Evolutionary conservation across 2,888 invertebrate species (phyloP).

Genomic region (Sphaeridia pumilis): DNA sequence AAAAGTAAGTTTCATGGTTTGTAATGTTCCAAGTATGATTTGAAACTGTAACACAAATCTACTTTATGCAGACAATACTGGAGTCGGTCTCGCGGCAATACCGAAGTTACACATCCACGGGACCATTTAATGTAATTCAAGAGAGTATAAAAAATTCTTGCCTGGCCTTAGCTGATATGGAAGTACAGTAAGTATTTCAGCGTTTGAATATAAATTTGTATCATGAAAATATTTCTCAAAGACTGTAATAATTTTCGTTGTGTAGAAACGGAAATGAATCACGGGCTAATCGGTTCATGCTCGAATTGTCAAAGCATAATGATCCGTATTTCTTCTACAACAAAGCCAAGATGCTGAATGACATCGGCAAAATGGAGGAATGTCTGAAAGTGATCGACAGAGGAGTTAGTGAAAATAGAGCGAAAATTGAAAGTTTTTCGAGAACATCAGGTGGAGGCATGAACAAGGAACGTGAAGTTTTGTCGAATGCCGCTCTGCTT

Average conservation of each 20-base stretch:
- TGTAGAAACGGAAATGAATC: conserved; percentile 17
- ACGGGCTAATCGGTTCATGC: conserved; percentile 8
- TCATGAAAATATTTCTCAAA: conserved; percentile 41
- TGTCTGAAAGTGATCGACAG: conserved; percentile 60
- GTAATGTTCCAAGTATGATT: too few species aligned
- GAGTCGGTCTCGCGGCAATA: too few species aligned
- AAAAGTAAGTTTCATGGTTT: conserved; percentile 6
- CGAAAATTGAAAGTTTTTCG: not conserved
- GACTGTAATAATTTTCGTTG: conserved; percentile 65
- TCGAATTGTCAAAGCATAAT: conserved; percentile 7
- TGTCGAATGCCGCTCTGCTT: conserved; percentile 59
- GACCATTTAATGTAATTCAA: too few species aligned
- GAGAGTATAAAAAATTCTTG: too few species aligned
- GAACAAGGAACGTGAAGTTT: conserved; percentile 35
- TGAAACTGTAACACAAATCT: too few species aligned
- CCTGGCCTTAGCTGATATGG: too few species aligned
- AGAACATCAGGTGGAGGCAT: not conserved
- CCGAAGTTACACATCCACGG: too few species aligned
- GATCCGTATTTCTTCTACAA: conserved; percentile 43
- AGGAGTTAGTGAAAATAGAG: not conserved
- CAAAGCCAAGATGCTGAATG: conserved; percentile 82
- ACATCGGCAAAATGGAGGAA: conserved; percentile 65
- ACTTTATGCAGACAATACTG: too few species aligned
- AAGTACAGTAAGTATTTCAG: too few species aligned
- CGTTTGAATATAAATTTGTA: too few species aligned